Percentiles rank a stretch among this genome's conserved stretches.
phyloP scores from a whole-genome alignment of 2,888 invertebrate species.

The Agrotis puta region DNA sequence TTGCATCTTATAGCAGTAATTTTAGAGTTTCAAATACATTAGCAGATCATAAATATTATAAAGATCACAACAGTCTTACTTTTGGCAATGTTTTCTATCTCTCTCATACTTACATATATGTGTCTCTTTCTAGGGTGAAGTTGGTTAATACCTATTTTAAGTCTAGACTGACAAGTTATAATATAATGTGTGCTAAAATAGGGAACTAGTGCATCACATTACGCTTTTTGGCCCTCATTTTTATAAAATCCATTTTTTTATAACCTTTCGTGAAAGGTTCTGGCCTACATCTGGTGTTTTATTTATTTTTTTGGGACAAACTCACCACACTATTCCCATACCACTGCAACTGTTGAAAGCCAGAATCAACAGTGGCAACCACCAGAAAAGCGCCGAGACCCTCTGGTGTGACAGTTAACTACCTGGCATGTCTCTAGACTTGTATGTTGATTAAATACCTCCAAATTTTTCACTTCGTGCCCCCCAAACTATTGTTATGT shows the following conservation, averaged over 20 bases:
- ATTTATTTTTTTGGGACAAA: too few species aligned
- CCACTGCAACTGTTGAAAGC: too few species aligned
- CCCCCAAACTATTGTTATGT: too few species aligned
- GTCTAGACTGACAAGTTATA: background rate
- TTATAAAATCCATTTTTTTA: background rate
- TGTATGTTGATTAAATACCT: too few species aligned
- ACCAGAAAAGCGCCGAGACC: too few species aligned
- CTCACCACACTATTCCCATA: too few species aligned
- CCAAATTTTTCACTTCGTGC: too few species aligned
- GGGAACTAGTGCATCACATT: slow-evolving; percentile 1
- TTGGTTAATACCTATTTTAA: slow-evolving; percentile 13
- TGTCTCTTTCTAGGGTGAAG: slow-evolving; percentile 2
- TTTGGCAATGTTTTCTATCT: slow-evolving; percentile 31
- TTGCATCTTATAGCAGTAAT: slow-evolving; percentile 3
- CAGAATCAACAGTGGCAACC: too few species aligned
- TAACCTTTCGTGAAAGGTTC: too few species aligned
- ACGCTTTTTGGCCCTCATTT: background rate
- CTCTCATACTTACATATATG: slow-evolving; percentile 14
- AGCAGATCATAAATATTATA: slow-evolving; percentile 33
- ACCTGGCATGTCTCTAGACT: too few species aligned
- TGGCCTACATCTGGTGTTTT: too few species aligned
- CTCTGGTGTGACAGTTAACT: too few species aligned
- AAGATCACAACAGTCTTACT: slow-evolving; percentile 49
- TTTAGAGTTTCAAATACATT: slow-evolving; percentile 21
- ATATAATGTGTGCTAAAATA: slow-evolving; percentile 1